A percentile compares a stretch with the other conserved stretches of the same genome.
Evolutionary conservation across 2,113 vertebrate genomes (phyloP).

Genomic region (Potamarius usumacintae): DNA sequence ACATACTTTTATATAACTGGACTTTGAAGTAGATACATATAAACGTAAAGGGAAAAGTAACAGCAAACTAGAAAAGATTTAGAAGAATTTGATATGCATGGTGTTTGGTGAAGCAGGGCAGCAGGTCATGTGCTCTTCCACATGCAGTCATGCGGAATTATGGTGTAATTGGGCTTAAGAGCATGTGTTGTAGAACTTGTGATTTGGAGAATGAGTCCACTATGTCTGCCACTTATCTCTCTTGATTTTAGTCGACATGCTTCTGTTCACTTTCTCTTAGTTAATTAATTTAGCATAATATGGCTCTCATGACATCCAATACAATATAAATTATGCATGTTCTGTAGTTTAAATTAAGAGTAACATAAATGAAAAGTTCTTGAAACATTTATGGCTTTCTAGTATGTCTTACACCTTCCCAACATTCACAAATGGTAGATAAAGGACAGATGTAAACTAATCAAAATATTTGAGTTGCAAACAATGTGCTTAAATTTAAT

Average conservation of each 20-base stretch:
- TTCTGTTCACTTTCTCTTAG: neutral
- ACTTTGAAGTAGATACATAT: neutral
- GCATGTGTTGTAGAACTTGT: slow-evolving; percentile 45
- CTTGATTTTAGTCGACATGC: slow-evolving; percentile 6
- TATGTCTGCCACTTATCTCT: slow-evolving; percentile 12
- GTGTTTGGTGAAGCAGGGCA: neutral
- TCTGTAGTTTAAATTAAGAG: neutral
- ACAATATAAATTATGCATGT: neutral
- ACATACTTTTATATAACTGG: neutral
- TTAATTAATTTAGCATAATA: neutral
- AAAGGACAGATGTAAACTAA: neutral
- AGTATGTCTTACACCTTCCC: neutral
- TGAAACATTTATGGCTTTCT: neutral
- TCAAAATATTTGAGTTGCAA: neutral
- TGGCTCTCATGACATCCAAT: slow-evolving; percentile 1
- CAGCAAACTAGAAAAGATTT: neutral
- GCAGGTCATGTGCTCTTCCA: slow-evolving; percentile 41
- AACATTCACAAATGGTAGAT: neutral
- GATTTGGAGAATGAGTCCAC: slow-evolving; percentile 34
- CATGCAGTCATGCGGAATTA: slow-evolving; percentile 49
- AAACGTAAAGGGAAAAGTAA: neutral
- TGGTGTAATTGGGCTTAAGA: slow-evolving; percentile 40
- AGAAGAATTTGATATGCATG: neutral
- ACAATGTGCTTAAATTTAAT: neutral
- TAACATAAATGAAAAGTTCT: neutral